Conservation (phyloP, 2,888 invertebrate species). For the Cactoblastis cactorum region DNA sequence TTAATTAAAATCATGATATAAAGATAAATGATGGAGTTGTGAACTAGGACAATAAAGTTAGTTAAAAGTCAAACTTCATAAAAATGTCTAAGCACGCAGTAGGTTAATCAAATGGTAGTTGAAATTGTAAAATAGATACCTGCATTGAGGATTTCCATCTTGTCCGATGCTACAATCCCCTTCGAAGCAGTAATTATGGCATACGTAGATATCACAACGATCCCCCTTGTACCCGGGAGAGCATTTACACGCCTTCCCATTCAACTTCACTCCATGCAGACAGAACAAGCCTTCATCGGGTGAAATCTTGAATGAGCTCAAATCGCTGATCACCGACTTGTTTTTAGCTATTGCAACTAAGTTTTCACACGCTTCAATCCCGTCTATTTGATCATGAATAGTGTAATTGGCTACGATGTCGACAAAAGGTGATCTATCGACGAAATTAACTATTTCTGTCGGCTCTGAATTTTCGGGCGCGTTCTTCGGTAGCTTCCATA, state of each 20-base stretch:
- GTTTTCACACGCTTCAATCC: slow-evolving; percentile 42
- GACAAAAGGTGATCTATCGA: slow-evolving; percentile 44
- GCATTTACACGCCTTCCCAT: slow-evolving; percentile 78
- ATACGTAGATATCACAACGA: slow-evolving; percentile 83
- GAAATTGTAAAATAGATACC: too few relatives aligned
- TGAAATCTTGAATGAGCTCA: slow-evolving; percentile 45
- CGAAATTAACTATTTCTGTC: slow-evolving; percentile 34
- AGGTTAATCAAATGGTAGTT: too few relatives aligned
- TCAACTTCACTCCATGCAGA: slow-evolving; percentile 51
- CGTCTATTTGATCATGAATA: slow-evolving; percentile 52
- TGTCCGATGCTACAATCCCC: slow-evolving; percentile 77
- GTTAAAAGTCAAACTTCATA: background rate
- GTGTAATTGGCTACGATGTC: slow-evolving; percentile 61
- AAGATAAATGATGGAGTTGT: too few relatives aligned
- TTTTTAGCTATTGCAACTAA: slow-evolving; percentile 43
- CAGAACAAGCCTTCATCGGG: slow-evolving; percentile 57
- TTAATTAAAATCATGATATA: too few relatives aligned
- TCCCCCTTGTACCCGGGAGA: slow-evolving; percentile 81
- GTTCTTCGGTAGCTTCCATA: slow-evolving; percentile 82
- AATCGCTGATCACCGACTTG: slow-evolving; percentile 45
- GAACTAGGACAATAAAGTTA: too few relatives aligned
- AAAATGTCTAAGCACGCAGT: background rate
- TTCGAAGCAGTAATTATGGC: slow-evolving; percentile 85
- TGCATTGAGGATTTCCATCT: slow-evolving; percentile 58
- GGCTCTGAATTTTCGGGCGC: slow-evolving; percentile 32